Percentiles rank a stretch among this genome's conserved stretches.
Evolutionary conservation across 2,888 invertebrate genomes (phyloP).

Genomic region (Lasioglossum zephyrum): DNA sequence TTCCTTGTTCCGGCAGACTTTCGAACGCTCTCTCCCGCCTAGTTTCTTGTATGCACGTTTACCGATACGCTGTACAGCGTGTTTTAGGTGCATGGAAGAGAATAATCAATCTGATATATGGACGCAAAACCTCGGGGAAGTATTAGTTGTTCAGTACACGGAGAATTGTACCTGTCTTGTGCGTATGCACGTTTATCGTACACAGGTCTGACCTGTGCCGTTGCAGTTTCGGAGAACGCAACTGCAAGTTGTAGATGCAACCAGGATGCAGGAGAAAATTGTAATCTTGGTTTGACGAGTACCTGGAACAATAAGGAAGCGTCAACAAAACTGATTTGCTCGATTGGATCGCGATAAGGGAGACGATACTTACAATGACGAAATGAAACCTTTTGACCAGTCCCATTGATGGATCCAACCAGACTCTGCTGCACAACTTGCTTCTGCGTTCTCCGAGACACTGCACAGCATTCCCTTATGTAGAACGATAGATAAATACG

Average conservation of each 20-base stretch:
- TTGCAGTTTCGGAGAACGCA: slow-evolving; percentile 19
- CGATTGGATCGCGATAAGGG: not conserved
- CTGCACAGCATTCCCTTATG: slow-evolving; percentile 36
- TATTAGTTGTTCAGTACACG: slow-evolving; percentile 60
- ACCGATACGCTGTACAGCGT: not conserved
- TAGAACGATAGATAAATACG: slow-evolving; percentile 50
- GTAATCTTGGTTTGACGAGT: not conserved
- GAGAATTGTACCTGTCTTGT: slow-evolving; percentile 70
- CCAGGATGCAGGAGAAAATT: not conserved
- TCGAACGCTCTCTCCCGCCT: not conserved
- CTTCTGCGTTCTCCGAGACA: not conserved
- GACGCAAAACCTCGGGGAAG: slow-evolving; percentile 40
- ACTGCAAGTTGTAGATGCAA: not conserved
- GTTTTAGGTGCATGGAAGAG: not conserved
- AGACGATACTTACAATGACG: not conserved
- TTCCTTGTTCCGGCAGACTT: not conserved
- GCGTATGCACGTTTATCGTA: slow-evolving; percentile 50
- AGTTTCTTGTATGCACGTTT: not conserved
- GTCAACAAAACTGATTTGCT: not conserved
- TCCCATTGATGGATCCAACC: not conserved
- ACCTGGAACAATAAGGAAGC: not conserved
- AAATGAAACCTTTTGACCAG: not conserved
- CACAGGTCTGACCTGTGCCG: slow-evolving; percentile 13
- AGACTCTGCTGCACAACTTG: not conserved
- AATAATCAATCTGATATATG: slow-evolving; percentile 43